Percentiles rank a stretch among this genome's conserved stretches.
Conservation (phyloP, 2,797 vertebrate genomes). For the Alfaro cultratus region DNA sequence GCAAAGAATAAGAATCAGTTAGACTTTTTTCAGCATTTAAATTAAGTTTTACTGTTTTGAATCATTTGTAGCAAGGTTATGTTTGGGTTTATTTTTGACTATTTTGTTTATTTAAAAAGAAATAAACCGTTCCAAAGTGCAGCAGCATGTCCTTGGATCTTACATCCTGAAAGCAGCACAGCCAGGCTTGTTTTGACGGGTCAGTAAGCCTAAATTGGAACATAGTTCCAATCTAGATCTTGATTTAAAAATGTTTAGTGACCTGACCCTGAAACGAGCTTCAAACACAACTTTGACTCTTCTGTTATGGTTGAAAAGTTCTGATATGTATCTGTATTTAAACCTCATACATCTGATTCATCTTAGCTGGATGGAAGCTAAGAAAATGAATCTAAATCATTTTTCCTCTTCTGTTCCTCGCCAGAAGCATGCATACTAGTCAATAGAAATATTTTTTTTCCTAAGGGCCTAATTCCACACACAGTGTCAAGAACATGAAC, state of each 20-base stretch:
- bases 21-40: not conserved
- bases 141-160: not conserved
- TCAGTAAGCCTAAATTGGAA: not conserved
- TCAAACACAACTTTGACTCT: slow-evolving; percentile 23
- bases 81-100: not conserved
- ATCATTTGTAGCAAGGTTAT: not conserved
- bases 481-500: not conserved
- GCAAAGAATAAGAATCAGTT: not conserved
- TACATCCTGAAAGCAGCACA: slow-evolving; percentile 4
- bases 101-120: not conserved
- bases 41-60: not conserved
- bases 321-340: slow-evolving; percentile 41
- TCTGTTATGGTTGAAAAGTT: slow-evolving; percentile 28
- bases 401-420: slow-evolving; percentile 2
- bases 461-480: slow-evolving; percentile 2
- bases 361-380: not conserved
- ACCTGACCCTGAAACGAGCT: slow-evolving; percentile 23
- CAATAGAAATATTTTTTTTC: not conserved
- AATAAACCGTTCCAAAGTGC: not conserved
- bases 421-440: not conserved
- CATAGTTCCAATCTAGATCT: slow-evolving; percentile 8
- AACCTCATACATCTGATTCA: slow-evolving; percentile 39
- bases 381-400: slow-evolving; percentile 9
- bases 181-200: slow-evolving; percentile 2
- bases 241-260: slow-evolving; percentile 24